These are phyloP conservation scores for Microtus montanus DNA, from an alignment of 2,113 vertebrate species.

Conservation along the genomic window DNA sequence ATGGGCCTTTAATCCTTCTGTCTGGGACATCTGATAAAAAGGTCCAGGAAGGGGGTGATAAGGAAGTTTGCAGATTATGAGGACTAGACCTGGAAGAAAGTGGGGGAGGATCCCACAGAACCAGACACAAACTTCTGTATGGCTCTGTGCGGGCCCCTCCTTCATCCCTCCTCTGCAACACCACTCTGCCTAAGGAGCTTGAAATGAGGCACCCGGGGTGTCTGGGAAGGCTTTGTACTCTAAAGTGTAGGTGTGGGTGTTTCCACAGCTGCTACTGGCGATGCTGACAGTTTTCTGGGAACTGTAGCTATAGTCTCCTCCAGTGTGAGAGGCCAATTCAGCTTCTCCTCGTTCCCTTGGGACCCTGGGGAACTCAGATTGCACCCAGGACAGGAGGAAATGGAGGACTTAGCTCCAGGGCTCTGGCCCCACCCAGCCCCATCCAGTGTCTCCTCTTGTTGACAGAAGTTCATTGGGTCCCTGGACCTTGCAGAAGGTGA, in stretches of 20 bases:
- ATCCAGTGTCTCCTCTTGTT: rapidly evolving
- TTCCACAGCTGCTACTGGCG: not conserved
- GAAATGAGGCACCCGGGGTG: not conserved
- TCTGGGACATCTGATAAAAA: not conserved
- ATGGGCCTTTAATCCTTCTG: not conserved
- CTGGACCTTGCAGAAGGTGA: no score
- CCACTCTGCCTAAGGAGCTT: rapidly evolving
- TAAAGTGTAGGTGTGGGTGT: not conserved
- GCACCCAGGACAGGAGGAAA: no score
- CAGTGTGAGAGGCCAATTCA: rapidly evolving
- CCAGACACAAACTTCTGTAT: not conserved
- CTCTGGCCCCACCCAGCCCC: not conserved
- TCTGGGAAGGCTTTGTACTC: not conserved
- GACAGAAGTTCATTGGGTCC: not conserved
- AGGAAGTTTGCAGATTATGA: not conserved
- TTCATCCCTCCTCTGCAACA: not conserved
- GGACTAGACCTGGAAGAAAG: not conserved
- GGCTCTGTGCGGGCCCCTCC: not conserved
- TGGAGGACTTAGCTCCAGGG: not conserved
- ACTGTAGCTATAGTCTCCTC: not conserved
- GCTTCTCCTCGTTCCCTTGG: rapidly evolving
- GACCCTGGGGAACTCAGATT: not conserved
- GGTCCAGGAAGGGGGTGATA: not conserved
- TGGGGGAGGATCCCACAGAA: no score
- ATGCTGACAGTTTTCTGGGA: not conserved